Evolutionary conservation across 2,888 invertebrate genomes (phyloP).

Genomic region (Troides helena): DNA sequence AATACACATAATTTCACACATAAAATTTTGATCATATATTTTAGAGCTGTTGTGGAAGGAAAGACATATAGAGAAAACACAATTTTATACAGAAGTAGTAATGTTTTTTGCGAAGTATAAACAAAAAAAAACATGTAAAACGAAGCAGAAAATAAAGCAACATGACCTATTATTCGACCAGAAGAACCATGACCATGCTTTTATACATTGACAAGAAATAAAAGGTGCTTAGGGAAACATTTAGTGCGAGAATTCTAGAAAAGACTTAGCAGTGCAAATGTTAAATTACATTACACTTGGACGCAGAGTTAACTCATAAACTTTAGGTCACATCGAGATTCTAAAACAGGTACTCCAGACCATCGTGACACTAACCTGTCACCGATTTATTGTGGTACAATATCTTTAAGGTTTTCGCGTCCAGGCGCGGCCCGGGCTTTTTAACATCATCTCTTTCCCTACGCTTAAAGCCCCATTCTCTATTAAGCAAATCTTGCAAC

Average conservation of each 20-base stretch:
- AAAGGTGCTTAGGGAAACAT: slow-evolving; percentile 68
- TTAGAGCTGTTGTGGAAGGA: neutral
- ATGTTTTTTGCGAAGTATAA: slow-evolving; percentile 27
- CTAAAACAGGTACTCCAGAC: slow-evolving; percentile 61
- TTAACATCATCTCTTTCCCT: slow-evolving; percentile 95
- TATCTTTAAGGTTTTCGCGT: slow-evolving; percentile 82
- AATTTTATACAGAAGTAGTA: slow-evolving; percentile 29
- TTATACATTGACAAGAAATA: slow-evolving; percentile 49
- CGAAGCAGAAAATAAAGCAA: slow-evolving; percentile 41
- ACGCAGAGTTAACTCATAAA: slow-evolving; percentile 49
- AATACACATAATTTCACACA: neutral
- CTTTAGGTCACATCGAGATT: slow-evolving; percentile 63
- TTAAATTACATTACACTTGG: slow-evolving; percentile 41
- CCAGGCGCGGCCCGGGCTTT: slow-evolving; percentile 94
- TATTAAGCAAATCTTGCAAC: slow-evolving; percentile 82
- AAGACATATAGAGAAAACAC: slow-evolving; percentile 13
- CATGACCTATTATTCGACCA: slow-evolving; percentile 42
- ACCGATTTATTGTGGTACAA: slow-evolving; percentile 74
- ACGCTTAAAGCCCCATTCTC: slow-evolving; percentile 89
- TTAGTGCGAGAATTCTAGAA: slow-evolving; percentile 63
- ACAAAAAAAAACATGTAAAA: slow-evolving; percentile 34
- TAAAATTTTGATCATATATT: neutral
- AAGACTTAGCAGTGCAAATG: slow-evolving; percentile 65
- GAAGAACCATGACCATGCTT: slow-evolving; percentile 54
- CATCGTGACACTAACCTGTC: slow-evolving; percentile 78